Conservation (phyloP, 2,113 vertebrate species). For the Eudyptes chrysolophus region DNA sequence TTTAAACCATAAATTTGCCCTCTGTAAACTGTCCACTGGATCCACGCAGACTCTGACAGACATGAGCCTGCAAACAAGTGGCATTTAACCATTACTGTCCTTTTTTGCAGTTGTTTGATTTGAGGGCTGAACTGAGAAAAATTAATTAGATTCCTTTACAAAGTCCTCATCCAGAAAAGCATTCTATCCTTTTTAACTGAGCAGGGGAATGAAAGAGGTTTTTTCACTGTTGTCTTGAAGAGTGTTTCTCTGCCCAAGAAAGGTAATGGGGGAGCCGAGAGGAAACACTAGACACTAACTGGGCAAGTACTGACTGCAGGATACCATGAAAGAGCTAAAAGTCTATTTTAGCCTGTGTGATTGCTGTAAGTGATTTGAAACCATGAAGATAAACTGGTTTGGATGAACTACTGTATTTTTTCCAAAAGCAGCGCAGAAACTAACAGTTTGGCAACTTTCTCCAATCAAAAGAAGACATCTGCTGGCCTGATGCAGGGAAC, state of each 20-base stretch:
- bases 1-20: background rate
- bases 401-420: background rate
- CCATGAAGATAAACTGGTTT: background rate
- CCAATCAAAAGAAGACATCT: background rate
- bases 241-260: background rate
- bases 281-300: background rate
- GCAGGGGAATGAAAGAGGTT: background rate
- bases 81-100: background rate
- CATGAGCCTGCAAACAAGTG: background rate
- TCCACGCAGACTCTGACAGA: background rate
- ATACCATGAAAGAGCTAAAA: background rate
- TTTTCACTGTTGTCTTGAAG: background rate
- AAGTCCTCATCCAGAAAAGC: background rate
- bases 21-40: background rate
- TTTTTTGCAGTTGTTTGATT: background rate
- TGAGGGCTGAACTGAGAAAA: background rate
- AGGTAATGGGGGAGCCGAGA: background rate
- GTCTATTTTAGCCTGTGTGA: background rate
- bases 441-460: background rate
- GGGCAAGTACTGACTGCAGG: background rate
- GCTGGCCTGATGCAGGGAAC: background rate
- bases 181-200: background rate
- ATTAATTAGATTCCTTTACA: accelerated
- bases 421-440: background rate
- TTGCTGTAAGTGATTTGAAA: background rate